These are phyloP conservation scores for Gambelia wislizenii DNA, from an alignment of 2,797 vertebrate species.

Conservation along the genomic window DNA sequence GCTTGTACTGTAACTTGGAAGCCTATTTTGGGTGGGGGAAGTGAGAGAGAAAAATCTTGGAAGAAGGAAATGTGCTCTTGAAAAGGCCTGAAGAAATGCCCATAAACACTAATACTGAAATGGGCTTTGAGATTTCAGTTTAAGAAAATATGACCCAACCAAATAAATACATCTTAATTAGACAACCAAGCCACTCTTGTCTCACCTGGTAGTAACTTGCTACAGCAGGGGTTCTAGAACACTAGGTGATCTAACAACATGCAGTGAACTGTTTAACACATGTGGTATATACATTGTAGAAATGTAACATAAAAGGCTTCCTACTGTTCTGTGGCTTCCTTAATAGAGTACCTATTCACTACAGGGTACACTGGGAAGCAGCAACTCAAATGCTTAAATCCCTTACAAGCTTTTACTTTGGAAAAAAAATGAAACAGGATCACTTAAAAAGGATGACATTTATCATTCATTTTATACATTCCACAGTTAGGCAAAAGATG, in stretches of 20 bases:
- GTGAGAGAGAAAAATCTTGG: neutral
- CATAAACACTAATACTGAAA: neutral
- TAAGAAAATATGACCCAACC: conserved; percentile 56
- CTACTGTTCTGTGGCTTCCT: conserved; percentile 72
- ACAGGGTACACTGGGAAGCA: conserved; percentile 52
- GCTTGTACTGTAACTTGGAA: neutral
- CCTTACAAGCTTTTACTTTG: neutral
- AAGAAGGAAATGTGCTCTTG: conserved; percentile 1
- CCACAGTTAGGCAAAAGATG: neutral
- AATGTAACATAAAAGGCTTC: conserved; percentile 73
- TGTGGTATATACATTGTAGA: conserved; percentile 62
- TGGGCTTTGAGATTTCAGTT: conserved; percentile 32
- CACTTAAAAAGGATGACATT: neutral
- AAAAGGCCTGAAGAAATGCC: neutral
- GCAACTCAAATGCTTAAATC: conserved; percentile 54
- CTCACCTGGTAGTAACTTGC: conserved; percentile 64
- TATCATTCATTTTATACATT: neutral
- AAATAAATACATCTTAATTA: conserved; percentile 68
- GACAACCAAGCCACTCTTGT: conserved; percentile 66
- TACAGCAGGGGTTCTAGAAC: conserved; percentile 65
- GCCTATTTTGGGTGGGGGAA: neutral
- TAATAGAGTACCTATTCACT: conserved; percentile 70
- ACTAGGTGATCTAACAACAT: conserved; percentile 52
- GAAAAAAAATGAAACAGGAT: neutral
- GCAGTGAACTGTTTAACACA: conserved; percentile 70